Base-by-base conservation (phyloP, 2,113 vertebrate genomes). In the Aspiorhynchus laticeps region DNA sequence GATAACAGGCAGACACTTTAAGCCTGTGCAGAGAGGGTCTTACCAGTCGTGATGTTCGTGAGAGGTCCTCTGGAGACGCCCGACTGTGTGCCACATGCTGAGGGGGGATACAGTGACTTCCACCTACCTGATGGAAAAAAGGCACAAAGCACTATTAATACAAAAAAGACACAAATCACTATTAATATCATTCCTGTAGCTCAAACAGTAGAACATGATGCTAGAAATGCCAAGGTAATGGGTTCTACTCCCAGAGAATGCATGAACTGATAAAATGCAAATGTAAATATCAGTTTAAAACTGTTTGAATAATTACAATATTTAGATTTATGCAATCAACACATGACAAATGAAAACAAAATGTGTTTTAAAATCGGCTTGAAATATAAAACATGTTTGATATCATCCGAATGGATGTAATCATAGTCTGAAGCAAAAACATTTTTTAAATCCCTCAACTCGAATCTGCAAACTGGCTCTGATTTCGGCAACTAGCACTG, bases 11-110 rank as follows among this genome's bases (percentile, higher is more conserved):
- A 74, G 69, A 61, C 7, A 33, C 41, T 78, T 11, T 78, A 33
- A 65, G 59, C 1, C 43, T 31, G 17, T 59, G 6, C 36, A 78
- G 19, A 76, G 7, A 46, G 12, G 9, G 26, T 10, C 10, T 9
- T 91, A 97, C 96, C 95, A 96, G 91, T 51, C 93, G 96, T 0
- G 93, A 92, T 33, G 91, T 79, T 1, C 36, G 93, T 24, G 90
- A 91, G 75, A 96, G 86, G 73, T 96, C 96, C 81, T 97, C 96
- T 12, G 88, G 86, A n/a, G 85, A 87, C 9, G 80, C 88, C 41
- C 90, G 89, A 77, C 85, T 88, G 51, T 88, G 85, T 0, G 88
- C 83, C 51, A 90, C 81, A 26, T 89, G 89, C 59, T 87, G 88
- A 65, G 83, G 87, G 24, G 91, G 87, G 67, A 88, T 90, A 86